These are phyloP conservation scores for Heliconius ismenius DNA, from an alignment of 2,888 invertebrate genomes.

Conservation along the genomic window DNA sequence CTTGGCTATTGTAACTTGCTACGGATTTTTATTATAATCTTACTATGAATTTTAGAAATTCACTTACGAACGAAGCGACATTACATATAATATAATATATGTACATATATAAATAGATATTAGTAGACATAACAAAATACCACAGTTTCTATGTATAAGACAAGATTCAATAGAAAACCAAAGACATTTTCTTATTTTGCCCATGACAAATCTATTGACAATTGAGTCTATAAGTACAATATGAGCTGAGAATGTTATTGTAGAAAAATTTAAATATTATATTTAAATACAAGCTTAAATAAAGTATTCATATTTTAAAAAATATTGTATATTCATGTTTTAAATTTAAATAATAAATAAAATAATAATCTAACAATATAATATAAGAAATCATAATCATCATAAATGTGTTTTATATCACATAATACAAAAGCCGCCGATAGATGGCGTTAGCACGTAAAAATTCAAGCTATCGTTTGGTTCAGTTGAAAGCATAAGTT, in stretches of 20 bases:
- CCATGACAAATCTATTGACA: constrained; percentile 33
- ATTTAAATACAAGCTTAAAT: no score
- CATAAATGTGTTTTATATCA: neutral
- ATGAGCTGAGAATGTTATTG: constrained; percentile 51
- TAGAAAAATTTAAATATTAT: neutral
- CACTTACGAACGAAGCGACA: constrained; percentile 68
- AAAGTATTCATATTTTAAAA: no score
- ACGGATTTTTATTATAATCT: neutral
- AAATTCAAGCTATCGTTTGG: constrained; percentile 17
- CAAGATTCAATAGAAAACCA: constrained; percentile 12
- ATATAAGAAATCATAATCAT: neutral
- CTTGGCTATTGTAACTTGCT: neutral
- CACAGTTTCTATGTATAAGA: constrained; percentile 11
- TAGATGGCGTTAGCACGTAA: constrained; percentile 15
- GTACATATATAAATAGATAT: constrained; percentile 18
- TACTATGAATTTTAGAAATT: constrained; percentile 45
- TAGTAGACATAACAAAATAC: constrained; percentile 34
- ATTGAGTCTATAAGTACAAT: constrained; percentile 46
- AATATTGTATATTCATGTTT: no score
- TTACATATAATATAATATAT: constrained; percentile 52
- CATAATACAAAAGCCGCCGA: neutral
- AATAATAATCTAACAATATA: neutral
- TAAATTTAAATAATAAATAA: no score
- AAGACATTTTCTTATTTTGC: neutral
- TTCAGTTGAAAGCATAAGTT: constrained; percentile 7